Evolutionary conservation across 1,140 invertebrate genomes (phyloP), one percentile per base, ranked within the genome.

Genomic region (Proctacanthus coquilletti): DNA sequence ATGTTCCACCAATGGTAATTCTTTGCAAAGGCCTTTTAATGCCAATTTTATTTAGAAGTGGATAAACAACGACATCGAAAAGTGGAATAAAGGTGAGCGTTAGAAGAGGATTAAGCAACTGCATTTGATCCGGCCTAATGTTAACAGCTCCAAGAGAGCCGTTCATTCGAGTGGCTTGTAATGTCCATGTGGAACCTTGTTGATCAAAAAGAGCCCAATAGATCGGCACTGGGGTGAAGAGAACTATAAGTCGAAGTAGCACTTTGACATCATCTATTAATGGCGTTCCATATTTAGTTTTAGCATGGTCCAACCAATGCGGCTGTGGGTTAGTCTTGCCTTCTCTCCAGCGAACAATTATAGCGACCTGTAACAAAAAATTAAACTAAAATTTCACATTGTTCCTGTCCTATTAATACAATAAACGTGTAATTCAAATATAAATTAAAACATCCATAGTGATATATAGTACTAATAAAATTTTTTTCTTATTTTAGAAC

Each of bases 51-150:
- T 45, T 50, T 17, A 76, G 47, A 0, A 63, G 8, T 0, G 74
- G 74, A 62, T 86, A 88, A 23, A 87, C 41, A 3, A 63, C 62
- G 42, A 69, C 62, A 63, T 87, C 79, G 56, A 84, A 87, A 0
- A 87, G 40, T 5, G 85, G 85, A 47, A 88, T 84, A 34, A 87
- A 70, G 3, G 75, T 35, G 18, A 89, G 53, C 47, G 87, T 82
- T 1, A 89, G 62, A 19, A 87, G 46, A 0, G 83, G 80, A 60
- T 89, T 89, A 1, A 85, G 55, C 33, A 77, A 71, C 64, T 83
- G 79, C 70, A 85, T 72, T 59, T 85, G 82, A 60, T 86, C 83
- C 0, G 83, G 78, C 47, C 82, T 74, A 13, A 85, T 59, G 3
- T 63, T 64, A 54, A 68, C 44, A 67, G 69, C 44, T 46, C 67